Percentiles rank a stretch among this genome's conserved stretches.
These are phyloP conservation scores for Actias luna DNA, from an alignment of 2,888 invertebrate genomes.

Conservation along the genomic window DNA sequence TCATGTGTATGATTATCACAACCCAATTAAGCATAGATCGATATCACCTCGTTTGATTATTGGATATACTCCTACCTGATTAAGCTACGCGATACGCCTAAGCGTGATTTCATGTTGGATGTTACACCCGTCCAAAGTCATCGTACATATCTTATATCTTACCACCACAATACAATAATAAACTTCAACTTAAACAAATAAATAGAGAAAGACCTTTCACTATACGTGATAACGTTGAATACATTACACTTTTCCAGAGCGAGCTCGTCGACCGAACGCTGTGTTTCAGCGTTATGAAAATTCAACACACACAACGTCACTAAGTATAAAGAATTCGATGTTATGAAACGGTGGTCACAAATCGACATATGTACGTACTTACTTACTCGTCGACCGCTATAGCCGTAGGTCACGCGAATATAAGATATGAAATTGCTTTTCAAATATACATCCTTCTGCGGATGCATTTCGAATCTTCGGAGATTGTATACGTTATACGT, in stretches of 20 bases:
- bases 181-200: too few species aligned
- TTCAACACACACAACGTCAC: not conserved
- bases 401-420: slow-evolving; percentile 14
- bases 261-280: not conserved
- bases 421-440: slow-evolving; percentile 36
- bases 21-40: too few species aligned
- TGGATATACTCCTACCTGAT: too few species aligned
- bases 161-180: too few species aligned
- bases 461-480: slow-evolving; percentile 26
- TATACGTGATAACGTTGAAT: too few species aligned
- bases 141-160: too few species aligned
- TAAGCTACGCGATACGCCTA: too few species aligned
- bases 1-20: too few species aligned
- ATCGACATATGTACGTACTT: slow-evolving; percentile 12
- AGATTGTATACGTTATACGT: slow-evolving; percentile 33
- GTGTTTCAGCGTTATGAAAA: not conserved
- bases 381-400: not conserved
- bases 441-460: slow-evolving; percentile 30
- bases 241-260: not conserved
- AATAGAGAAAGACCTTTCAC: too few species aligned
- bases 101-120: too few species aligned
- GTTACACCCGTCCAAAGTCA: too few species aligned
- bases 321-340: not conserved
- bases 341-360: slow-evolving; percentile 3
- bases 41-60: too few species aligned